Base-by-base conservation (phyloP, 1,140 invertebrate genomes). In the Heliconius nattereri region DNA sequence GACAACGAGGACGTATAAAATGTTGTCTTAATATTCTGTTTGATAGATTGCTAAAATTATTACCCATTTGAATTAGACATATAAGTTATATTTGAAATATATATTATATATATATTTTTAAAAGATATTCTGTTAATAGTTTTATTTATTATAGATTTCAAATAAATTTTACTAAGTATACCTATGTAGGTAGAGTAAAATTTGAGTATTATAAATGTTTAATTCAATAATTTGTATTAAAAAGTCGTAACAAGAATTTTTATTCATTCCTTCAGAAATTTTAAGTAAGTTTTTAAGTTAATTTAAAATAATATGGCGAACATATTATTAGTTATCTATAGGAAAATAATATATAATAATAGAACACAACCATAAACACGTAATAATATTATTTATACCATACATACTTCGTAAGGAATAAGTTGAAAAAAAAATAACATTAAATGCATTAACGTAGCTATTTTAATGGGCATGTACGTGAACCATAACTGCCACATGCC, bases 41-140 rank as follows among this genome's bases (percentile, higher is more conserved):
- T 86, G 83, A 87, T 87, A 72, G 80, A 86, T 83, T 78, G 70
- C 73, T 71, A 77, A 76, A 75, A 49, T 84, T 84, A 85, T 80
- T 74, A 80, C 74, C 84, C 83, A 83, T 80, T 80, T 45, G 75
- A 80, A 26, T 75, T 73, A 49, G 52, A 45, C 19, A 32, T 78
- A 45, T 26, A 45, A 29, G 40, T 26, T 23, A 60, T 26, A 5
- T 5, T 29, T 66, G 5, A 66, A 66, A 66, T 13, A 66, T n/a
- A n/a, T n/a, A n/a, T n/a, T n/a, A n/a, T n/a, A n/a, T n/a, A n/a
- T n/a, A n/a, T 66, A 29, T 66, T 66, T 66, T 66, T 60, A 60
- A 23, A 9, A 26, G 3, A 7, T 52, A 23, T 57, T 23, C 54
- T 57, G 20, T 57, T 52, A 52, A 57, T 57, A 23, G 40, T 45